Evolutionary conservation across 2,797 vertebrate species (phyloP).

Genomic region (Decapterus maruadsi): DNA sequence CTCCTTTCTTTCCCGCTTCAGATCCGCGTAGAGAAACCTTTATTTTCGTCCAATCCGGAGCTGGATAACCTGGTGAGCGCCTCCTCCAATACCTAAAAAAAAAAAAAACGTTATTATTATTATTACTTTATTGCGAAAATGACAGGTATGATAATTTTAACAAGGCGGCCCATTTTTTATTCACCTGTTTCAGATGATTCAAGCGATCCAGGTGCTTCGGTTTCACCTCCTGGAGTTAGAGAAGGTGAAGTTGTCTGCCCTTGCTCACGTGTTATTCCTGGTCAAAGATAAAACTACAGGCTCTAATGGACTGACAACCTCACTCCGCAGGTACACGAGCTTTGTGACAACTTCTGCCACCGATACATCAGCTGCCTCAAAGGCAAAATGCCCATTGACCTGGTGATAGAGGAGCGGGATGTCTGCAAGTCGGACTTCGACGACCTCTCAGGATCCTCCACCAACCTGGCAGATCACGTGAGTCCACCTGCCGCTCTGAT

Average conservation of each 20-base stretch:
- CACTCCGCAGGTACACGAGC: slow-evolving; percentile 91
- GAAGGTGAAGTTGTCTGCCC: slow-evolving; percentile 87
- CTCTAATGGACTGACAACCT: not conserved
- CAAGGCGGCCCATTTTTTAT: not conserved
- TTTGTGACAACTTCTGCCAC: slow-evolving; percentile 98
- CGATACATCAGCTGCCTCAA: slow-evolving; percentile 99
- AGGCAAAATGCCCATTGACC: slow-evolving; percentile 98
- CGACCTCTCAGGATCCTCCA: slow-evolving; percentile 94
- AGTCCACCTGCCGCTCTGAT: slow-evolving; percentile 65
- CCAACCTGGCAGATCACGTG: slow-evolving; percentile 94
- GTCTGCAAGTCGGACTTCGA: slow-evolving; percentile 95
- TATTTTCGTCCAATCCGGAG: slow-evolving; percentile 96
- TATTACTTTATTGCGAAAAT: not conserved
- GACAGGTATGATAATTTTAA: too few relatives aligned
- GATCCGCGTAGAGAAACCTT: slow-evolving; percentile 96
- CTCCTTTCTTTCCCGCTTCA: slow-evolving; percentile 55
- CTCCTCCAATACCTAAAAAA: too few relatives aligned
- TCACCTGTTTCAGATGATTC: slow-evolving; percentile 90
- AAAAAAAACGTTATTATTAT: too few relatives aligned
- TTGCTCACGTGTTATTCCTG: too few relatives aligned
- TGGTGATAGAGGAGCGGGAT: slow-evolving; percentile 96
- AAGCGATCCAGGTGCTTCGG: slow-evolving; percentile 97
- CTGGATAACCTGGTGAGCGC: slow-evolving; percentile 96
- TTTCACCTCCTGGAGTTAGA: slow-evolving; percentile 98
- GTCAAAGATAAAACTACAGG: not conserved